A percentile compares a stretch with the other conserved stretches of the same genome.
Evolutionary conservation across 2,113 vertebrate genomes (phyloP).

Genomic region (Rhinoderma darwinii): DNA sequence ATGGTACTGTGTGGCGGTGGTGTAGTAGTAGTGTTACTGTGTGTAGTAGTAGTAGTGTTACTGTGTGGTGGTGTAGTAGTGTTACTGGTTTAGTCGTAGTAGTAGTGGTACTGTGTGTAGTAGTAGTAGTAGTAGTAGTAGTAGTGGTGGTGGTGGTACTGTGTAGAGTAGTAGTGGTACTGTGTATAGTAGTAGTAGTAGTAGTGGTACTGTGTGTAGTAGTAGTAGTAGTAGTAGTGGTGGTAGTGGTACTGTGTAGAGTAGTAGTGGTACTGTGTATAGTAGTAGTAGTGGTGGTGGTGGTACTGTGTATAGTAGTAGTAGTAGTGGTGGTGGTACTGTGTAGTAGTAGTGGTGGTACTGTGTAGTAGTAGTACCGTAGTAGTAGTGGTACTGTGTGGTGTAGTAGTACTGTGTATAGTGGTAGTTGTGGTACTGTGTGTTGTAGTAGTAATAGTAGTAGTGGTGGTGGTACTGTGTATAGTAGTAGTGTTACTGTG

Average conservation of each 20-base stretch:
- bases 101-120: background rate
- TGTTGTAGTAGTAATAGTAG: background rate
- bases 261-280: background rate
- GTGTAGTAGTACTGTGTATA: background rate
- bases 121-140: background rate
- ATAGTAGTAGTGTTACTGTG: background rate
- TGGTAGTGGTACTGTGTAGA: background rate
- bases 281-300: too few relatives aligned
- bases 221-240: background rate
- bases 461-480: background rate
- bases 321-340: background rate
- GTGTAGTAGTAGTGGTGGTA: background rate
- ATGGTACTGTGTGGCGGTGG: too few relatives aligned
- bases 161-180: too few relatives aligned
- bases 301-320: too few relatives aligned
- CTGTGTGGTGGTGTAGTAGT: accelerated
- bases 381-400: background rate
- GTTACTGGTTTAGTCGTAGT: too few relatives aligned
- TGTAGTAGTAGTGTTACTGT: too few relatives aligned
- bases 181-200: too few relatives aligned
- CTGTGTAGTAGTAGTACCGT: background rate
- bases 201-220: background rate
- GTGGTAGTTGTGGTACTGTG: background rate
- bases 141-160: too few relatives aligned
- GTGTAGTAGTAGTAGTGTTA: too few relatives aligned